Evolutionary conservation across 2,797 vertebrate species (phyloP), one percentile per base, ranked within the genome.

Genomic region (Xenops minutus): DNA sequence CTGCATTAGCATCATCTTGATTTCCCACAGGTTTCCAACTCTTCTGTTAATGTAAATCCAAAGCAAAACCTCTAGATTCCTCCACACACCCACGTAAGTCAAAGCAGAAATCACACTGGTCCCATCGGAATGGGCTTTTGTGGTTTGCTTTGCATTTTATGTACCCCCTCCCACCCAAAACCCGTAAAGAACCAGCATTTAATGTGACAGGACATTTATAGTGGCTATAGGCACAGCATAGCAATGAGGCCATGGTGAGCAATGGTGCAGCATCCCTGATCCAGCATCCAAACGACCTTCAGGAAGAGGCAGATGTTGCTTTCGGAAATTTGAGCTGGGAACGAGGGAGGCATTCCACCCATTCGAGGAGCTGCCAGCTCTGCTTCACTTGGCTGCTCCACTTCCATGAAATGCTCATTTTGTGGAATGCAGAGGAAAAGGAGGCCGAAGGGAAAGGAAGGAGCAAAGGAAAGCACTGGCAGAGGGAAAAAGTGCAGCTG

Each of bases 231-330:
- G 16, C 14, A 39, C 62, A 55, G 90, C 87, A 96, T 67, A 94
- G 68, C 7, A 54, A 91, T 66, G 72, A 91, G 82, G 79, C 85
- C 52, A n/a, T 8, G 7, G 66, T 5, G 16, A 82, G 72, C 54
- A 69, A 56, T 2, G 2, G 66, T 80, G 91, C 77, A 80, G 87
- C 82, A 62, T 79, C 76, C 77, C 71, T 12, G 23, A 88, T 77
- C 54, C 43, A 13, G 69, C 72, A 89, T 71, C 82, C 73, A 66
- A 89, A 84, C 26, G 85, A 95, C 93, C 95, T 95, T 94, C 96
- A 89, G 75, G 84, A 94, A 80, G 1, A 3, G 71, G 79, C 83
- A 94, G 91, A 62, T 34, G 71, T 85, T 74, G 67, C 87, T 80
- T 78, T 41, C 89, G 2, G 0, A 61, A 89, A 85, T 78, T 39